Evolutionary conservation across 2,113 vertebrate species (phyloP).

Genomic region (Holacanthus passer): DNA sequence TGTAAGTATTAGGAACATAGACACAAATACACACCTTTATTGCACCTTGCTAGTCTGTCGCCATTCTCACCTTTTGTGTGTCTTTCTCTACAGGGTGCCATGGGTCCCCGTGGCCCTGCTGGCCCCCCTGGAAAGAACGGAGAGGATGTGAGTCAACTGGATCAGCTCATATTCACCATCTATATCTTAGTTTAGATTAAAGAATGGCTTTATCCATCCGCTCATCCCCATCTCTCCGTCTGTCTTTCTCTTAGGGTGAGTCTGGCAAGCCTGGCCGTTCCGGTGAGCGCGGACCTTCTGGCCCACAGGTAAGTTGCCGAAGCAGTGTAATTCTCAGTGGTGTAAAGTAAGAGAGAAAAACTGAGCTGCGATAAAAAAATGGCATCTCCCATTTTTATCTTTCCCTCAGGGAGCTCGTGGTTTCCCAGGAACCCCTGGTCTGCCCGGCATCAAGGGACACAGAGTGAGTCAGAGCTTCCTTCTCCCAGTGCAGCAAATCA

Average conservation of each 20-base stretch:
- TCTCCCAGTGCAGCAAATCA: no score
- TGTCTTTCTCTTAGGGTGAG: slow-evolving; percentile 88
- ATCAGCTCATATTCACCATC: not conserved
- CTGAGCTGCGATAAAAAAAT: not conserved
- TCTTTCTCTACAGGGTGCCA: slow-evolving; percentile 88
- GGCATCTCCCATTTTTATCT: not conserved
- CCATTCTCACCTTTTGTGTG: slow-evolving; percentile 20
- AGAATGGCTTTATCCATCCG: not conserved
- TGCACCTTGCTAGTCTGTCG: not conserved
- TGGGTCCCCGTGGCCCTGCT: slow-evolving; percentile 95
- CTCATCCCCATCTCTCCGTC: slow-evolving; percentile 16
- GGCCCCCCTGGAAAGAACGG: slow-evolving; percentile 98
- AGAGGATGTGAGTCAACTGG: slow-evolving; percentile 91
- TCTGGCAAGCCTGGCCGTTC: slow-evolving; percentile 94
- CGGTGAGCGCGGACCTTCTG: slow-evolving; percentile 94
- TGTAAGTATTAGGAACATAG: slow-evolving; percentile 86
- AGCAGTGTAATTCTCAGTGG: no score
- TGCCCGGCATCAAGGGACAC: slow-evolving; percentile 99
- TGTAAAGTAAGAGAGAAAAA: not conserved
- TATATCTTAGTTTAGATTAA: not conserved
- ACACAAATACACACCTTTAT: slow-evolving; percentile 7
- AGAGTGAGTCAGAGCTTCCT: slow-evolving; percentile 87
- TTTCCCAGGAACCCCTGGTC: slow-evolving; percentile 97
- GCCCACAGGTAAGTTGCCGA: slow-evolving; percentile 91
- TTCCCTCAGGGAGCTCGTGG: slow-evolving; percentile 92